Conservation (phyloP, 2,888 invertebrate genomes). For the Rambutsinella grinnellia region DNA sequence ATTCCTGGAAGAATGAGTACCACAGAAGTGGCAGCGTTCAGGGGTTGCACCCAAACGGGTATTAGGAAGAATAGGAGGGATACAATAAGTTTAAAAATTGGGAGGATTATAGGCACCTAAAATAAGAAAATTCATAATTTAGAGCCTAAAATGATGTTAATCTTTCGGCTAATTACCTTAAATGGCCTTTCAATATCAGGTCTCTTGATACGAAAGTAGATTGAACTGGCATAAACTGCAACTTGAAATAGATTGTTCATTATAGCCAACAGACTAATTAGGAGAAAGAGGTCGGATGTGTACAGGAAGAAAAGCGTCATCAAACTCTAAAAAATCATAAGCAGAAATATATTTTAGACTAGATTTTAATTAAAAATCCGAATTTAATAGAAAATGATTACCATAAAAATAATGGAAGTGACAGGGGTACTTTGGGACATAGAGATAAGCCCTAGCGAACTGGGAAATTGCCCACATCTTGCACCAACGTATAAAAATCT, state of each 20-base stretch:
- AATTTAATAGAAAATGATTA: slow-evolving; percentile 68
- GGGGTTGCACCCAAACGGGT: slow-evolving; percentile 83
- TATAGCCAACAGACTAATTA: slow-evolving; percentile 92
- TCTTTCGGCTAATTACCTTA: slow-evolving; percentile 76
- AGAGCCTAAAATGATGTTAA: slow-evolving; percentile 1
- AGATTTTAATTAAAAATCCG: background rate
- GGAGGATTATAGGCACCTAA: slow-evolving; percentile 82
- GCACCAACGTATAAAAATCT: slow-evolving; percentile 70
- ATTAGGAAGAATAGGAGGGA: slow-evolving; percentile 83
- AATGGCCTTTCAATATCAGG: slow-evolving; percentile 88
- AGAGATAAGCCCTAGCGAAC: slow-evolving; percentile 83
- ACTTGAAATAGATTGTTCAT: slow-evolving; percentile 94
- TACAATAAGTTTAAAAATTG: slow-evolving; percentile 81
- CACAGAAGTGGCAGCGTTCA: slow-evolving; percentile 83
- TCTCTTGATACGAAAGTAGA: slow-evolving; percentile 84
- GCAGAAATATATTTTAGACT: background rate
- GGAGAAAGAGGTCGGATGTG: slow-evolving; percentile 84
- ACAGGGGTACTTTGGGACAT: slow-evolving; percentile 81
- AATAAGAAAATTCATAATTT: no score
- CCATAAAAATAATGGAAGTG: slow-evolving; percentile 86
- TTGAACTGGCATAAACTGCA: slow-evolving; percentile 84
- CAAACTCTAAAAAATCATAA: slow-evolving; percentile 76
- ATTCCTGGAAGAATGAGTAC: slow-evolving; percentile 84
- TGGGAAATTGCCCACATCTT: slow-evolving; percentile 88
- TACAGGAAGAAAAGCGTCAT: slow-evolving; percentile 87